Evolutionary conservation across 92 coral and sea anemone species (phyloP).

Genomic region (Epizoanthus scotinus): DNA sequence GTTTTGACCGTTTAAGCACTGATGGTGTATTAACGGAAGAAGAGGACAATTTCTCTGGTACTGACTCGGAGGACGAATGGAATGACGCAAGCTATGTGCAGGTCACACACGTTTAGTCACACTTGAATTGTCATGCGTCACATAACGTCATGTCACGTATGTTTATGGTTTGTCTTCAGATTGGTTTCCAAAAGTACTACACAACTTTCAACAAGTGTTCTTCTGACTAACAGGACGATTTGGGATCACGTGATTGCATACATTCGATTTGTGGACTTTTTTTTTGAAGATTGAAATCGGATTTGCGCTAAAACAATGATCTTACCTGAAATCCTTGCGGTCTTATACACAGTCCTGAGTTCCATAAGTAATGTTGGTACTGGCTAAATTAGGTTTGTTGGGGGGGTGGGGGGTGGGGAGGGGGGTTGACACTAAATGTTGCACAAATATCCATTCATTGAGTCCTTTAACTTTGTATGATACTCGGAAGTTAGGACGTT

Average conservation of each 20-base stretch:
- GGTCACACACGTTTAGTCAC: slow-evolving; percentile 25
- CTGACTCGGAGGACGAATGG: slow-evolving; percentile 89
- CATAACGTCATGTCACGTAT: background rate
- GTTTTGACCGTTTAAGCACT: slow-evolving; percentile 44
- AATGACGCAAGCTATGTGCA: slow-evolving; percentile 16
- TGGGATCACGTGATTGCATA: background rate
- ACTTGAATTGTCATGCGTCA: no score
- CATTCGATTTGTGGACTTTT: background rate
- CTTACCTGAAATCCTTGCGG: no score
- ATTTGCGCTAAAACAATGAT: no score
- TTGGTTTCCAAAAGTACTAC: background rate
- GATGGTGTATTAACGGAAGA: slow-evolving; percentile 45
- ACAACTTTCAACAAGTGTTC: background rate
- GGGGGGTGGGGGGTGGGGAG: no score
- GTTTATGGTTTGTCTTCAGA: background rate
- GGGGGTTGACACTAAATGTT: no score
- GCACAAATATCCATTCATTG: no score
- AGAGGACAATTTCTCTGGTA: slow-evolving; percentile 81
- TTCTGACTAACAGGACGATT: background rate
- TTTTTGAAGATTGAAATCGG: no score
- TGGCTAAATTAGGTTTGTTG: no score
- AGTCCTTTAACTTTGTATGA: no score
- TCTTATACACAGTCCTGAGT: no score
- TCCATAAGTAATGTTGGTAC: no score
- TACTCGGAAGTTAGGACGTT: no score